Percentiles rank a stretch among this genome's conserved stretches.
These are phyloP conservation scores for Zele albiditarsus DNA, from an alignment of 2,888 invertebrate species.

Conservation along the genomic window DNA sequence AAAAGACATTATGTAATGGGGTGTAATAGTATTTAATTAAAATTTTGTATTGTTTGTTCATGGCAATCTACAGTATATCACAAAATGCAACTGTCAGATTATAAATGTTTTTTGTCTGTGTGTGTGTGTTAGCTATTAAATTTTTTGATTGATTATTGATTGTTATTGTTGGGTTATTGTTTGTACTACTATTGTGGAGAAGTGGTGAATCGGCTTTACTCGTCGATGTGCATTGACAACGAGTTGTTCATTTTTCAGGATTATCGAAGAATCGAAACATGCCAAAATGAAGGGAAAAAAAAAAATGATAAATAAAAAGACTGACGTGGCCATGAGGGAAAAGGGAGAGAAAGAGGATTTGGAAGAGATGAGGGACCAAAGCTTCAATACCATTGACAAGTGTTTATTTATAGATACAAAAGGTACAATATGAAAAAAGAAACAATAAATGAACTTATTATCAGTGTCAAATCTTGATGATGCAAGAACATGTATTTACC, in stretches of 20 bases:
- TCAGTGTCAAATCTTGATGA: background rate
- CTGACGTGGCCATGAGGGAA: background rate
- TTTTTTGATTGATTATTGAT: slow-evolving; percentile 61
- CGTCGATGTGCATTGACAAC: background rate
- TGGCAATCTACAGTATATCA: background rate
- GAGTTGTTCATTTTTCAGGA: slow-evolving; percentile 15
- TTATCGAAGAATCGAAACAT: slow-evolving; percentile 14
- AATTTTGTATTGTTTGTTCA: background rate
- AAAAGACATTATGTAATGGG: background rate
- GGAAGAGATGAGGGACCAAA: background rate
- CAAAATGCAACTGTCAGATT: background rate
- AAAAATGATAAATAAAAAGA: slow-evolving; percentile 2
- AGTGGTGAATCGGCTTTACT: background rate
- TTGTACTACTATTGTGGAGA: background rate
- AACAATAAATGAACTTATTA: background rate
- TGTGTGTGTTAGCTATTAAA: slow-evolving; percentile 44
- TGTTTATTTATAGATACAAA: background rate
- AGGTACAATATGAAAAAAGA: background rate
- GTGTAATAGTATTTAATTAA: background rate
- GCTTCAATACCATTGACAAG: background rate
- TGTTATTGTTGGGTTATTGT: slow-evolving; percentile 18
- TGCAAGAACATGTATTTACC: background rate
- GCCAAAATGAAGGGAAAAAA: background rate
- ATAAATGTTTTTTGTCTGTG: background rate
- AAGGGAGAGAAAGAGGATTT: background rate